Evolutionary conservation across 1,140 invertebrate species (phyloP).

Genomic region (Caenorhabditis tropicalis): DNA sequence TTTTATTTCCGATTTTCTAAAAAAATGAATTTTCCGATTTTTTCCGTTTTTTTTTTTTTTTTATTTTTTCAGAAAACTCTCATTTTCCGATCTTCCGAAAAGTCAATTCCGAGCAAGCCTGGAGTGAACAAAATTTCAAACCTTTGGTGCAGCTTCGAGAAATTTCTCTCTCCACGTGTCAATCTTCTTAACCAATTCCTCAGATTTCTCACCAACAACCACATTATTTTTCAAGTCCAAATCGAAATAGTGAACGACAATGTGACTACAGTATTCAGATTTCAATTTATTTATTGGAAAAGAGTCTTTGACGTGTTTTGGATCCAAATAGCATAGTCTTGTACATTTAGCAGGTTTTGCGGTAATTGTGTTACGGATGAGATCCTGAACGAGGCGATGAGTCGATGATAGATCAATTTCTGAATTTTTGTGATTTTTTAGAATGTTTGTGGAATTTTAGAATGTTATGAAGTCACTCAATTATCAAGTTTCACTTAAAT

Average conservation of each 20-base stretch:
- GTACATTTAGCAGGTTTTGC: background rate
- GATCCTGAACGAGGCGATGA: background rate
- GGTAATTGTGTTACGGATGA: background rate
- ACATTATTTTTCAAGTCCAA: background rate
- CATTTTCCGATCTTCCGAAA: no score
- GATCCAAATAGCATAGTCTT: constrained; percentile 36
- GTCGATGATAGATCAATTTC: background rate
- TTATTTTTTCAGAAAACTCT: no score
- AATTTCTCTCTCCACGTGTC: background rate
- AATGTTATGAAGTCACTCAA: no score
- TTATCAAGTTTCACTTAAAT: no score
- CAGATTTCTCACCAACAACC: background rate
- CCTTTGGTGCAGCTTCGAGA: background rate
- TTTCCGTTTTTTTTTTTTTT: no score
- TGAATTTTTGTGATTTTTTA: no score
- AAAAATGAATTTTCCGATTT: background rate
- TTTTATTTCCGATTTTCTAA: no score
- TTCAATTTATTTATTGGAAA: constrained; percentile 6
- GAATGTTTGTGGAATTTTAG: no score
- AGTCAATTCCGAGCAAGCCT: no score
- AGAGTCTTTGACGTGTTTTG: background rate
- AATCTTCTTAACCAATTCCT: background rate
- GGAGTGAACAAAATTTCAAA: background rate
- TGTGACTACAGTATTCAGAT: constrained; percentile 12
- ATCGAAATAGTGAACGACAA: background rate